These are phyloP conservation scores for Troglohyphantes excavatus DNA, from an alignment of 2,888 invertebrate species.

Conservation along the genomic window DNA sequence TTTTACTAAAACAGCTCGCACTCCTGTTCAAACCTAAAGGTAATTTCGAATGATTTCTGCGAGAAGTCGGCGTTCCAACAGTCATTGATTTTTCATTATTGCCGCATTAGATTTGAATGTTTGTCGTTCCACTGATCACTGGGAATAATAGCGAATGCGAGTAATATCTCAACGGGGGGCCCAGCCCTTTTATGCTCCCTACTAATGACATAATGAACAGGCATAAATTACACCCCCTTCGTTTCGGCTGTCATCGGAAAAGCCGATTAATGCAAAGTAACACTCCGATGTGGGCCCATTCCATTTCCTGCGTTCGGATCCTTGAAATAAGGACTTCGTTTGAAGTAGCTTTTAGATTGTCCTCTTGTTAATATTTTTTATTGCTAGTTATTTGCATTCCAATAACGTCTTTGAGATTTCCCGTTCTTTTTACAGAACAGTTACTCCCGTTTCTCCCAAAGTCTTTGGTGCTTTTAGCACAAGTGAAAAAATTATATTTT, in stretches of 20 bases:
- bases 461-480: too few species aligned
- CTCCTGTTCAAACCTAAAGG: too few species aligned
- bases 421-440: too few species aligned
- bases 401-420: too few species aligned
- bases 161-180: conserved; percentile 17
- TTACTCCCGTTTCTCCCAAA: too few species aligned
- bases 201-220: conserved; percentile 21
- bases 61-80: neutral
- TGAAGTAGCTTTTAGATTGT: neutral
- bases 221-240: conserved; percentile 18
- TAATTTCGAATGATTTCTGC: neutral
- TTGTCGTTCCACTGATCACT: conserved; percentile 29
- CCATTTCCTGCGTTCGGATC: neutral
- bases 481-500: too few species aligned
- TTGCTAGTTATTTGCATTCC: too few species aligned
- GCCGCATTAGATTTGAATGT: conserved; percentile 29
- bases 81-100: conserved; percentile 21
- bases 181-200: conserved; percentile 34
- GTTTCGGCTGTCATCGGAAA: conserved; percentile 1
- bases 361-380: neutral
- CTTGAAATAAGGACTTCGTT: neutral
- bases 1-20: too few species aligned
- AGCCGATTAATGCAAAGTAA: neutral
- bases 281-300: neutral
- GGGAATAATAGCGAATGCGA: conserved; percentile 37